Evolutionary conservation across 2,113 vertebrate genomes (phyloP).

Genomic region (Grus americana): DNA sequence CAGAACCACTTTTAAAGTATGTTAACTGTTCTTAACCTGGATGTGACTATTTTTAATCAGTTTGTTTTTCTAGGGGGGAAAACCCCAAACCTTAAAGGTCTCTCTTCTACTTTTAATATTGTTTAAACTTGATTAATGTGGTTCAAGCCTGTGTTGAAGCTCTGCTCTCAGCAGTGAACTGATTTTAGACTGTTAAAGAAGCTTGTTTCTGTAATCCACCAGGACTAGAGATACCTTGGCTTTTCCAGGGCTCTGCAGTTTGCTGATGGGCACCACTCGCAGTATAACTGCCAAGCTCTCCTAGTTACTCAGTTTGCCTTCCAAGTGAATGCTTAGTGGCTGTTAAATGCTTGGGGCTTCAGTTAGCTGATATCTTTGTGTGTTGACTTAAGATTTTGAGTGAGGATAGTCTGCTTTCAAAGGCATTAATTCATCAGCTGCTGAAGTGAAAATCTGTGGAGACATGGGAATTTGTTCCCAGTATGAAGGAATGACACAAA

Average conservation of each 20-base stretch:
- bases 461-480: not conserved
- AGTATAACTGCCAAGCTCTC: accelerated
- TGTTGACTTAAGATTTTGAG: not conserved
- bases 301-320: not conserved
- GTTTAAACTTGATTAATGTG: not conserved
- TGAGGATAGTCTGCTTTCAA: not conserved
- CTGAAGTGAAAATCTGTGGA: slow-evolving; percentile 9
- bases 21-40: not conserved
- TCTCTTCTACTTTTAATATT: not conserved
- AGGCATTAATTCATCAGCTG: not conserved
- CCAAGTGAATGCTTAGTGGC: not conserved
- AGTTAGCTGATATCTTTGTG: not conserved
- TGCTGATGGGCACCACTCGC: not conserved
- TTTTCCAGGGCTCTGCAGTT: not conserved
- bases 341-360: not conserved
- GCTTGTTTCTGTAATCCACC: not conserved
- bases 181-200: not conserved
- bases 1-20: not conserved
- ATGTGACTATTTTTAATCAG: not conserved
- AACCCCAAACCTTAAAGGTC: not conserved
- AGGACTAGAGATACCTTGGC: not conserved
- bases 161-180: not conserved
- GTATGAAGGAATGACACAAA: not conserved
- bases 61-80: not conserved
- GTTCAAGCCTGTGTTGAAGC: not conserved